A percentile compares a stretch with the other conserved stretches of the same genome.
These are phyloP conservation scores for Caradrina kadenii DNA, from an alignment of 2,888 invertebrate genomes.

Conservation along the genomic window DNA sequence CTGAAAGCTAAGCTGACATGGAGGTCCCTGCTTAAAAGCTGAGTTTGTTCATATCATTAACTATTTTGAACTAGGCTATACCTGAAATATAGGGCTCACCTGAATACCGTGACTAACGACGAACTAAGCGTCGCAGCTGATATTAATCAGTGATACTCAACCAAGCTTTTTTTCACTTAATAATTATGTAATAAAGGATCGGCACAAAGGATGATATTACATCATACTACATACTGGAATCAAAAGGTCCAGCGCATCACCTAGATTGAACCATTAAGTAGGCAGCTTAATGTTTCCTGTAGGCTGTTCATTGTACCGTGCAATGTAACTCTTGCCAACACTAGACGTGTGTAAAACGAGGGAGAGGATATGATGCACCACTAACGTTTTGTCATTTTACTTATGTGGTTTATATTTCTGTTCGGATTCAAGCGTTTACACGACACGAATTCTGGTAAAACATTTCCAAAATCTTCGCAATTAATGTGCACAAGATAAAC, in stretches of 20 bases:
- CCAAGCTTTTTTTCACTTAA: background rate
- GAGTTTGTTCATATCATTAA: background rate
- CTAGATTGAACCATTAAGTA: background rate
- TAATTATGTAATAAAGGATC: background rate
- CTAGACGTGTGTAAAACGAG: too few relatives aligned
- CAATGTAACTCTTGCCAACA: too few relatives aligned
- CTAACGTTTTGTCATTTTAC: too few relatives aligned
- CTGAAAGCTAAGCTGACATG: background rate
- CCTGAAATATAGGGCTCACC: background rate
- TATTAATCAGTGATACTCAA: constrained; percentile 2
- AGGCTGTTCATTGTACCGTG: too few relatives aligned
- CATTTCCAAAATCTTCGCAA: too few relatives aligned
- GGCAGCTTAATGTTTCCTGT: too few relatives aligned
- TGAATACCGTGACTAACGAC: background rate
- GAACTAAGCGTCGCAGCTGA: background rate
- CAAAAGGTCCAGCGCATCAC: background rate
- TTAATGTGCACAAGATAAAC: too few relatives aligned
- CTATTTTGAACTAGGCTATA: background rate
- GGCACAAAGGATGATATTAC: background rate
- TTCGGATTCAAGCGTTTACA: too few relatives aligned
- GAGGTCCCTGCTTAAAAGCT: background rate
- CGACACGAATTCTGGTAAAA: too few relatives aligned
- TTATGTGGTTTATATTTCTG: too few relatives aligned
- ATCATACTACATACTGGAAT: background rate
- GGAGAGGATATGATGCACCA: too few relatives aligned